These are phyloP conservation scores for Lophotriccus pileatus DNA, from an alignment of 2,797 vertebrate species.

Conservation along the genomic window DNA sequence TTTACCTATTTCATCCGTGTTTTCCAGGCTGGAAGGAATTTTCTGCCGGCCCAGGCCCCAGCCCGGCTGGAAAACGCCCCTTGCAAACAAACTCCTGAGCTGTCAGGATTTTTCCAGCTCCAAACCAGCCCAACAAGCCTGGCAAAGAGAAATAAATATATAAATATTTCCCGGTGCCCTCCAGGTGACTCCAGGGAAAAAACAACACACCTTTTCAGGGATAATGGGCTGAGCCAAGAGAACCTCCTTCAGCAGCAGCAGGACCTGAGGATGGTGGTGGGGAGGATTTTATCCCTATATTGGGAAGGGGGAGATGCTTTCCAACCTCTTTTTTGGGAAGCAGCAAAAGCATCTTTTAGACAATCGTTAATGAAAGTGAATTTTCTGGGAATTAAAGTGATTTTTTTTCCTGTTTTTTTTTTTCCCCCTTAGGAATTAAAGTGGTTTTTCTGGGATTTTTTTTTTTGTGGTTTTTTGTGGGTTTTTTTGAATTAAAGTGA, in stretches of 20 bases:
- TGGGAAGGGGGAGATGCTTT: neutral
- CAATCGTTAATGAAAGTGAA: neutral
- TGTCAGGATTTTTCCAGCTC: neutral
- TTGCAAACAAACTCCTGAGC: neutral
- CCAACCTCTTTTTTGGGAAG: rapidly evolving
- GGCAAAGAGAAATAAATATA: neutral
- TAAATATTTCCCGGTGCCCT: neutral
- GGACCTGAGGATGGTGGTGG: neutral
- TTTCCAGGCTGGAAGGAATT: neutral
- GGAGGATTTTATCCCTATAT: neutral
- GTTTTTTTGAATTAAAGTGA: too few relatives aligned
- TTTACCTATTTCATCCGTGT: neutral
- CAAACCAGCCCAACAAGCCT: neutral
- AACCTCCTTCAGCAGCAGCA: neutral
- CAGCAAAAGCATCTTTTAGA: neutral
- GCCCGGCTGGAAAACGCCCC: neutral
- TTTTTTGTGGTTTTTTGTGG: too few relatives aligned
- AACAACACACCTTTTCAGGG: neutral
- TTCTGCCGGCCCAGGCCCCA: neutral
- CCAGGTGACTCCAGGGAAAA: neutral
- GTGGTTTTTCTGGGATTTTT: too few relatives aligned
- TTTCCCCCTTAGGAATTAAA: too few relatives aligned
- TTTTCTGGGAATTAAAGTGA: neutral
- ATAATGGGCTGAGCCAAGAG: neutral
- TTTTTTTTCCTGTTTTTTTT: too few relatives aligned